Base-by-base conservation (phyloP, 2,113 vertebrate genomes). In the Formicarius rufipectus region DNA sequence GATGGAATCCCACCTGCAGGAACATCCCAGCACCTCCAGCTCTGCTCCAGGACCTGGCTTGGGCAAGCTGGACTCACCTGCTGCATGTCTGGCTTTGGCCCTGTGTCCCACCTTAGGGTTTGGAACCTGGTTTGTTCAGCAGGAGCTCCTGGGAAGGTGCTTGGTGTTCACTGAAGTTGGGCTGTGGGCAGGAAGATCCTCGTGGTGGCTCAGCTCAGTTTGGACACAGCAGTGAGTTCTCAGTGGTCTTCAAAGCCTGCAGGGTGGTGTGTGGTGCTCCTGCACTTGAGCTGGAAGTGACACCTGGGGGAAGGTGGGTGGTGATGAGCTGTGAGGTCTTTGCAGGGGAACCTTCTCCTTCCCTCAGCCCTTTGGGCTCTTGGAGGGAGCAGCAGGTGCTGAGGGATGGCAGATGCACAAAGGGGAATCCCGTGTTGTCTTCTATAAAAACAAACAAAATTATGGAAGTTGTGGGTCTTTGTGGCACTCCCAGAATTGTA, bases 21-120 rank as follows among this genome's bases (percentile, higher is more conserved):
- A 31, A 8, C 20, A 39, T 14, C 8, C 3, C 25, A 50, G 18
- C n/a, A 1, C 11, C 0, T 16, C 11, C 7, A 30, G 20, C 40
- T 49, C 35, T 27, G 25, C 42, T 33, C 25, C 6, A 31, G 69
- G 39, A 40, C 16, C n/a, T 2, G 2, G 4, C 27, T 40, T 67
- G 33, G 55, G 28, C n/a, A 23, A 63, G 83, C 68, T 12, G 14
- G 8, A 16, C 42, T 44, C 42, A 44, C n/a, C n/a, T n/a, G n/a
- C n/a, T n/a, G n/a, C n/a, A n/a, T n/a, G n/a, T n/a, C n/a, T n/a
- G n/a, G n/a, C n/a, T n/a, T n/a, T n/a, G n/a, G n/a, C n/a, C n/a
- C n/a, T n/a, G n/a, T n/a, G n/a, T n/a, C n/a, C n/a, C n/a, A n/a
- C n/a, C n/a, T n/a, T n/a, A n/a, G n/a, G n/a, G n/a, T n/a, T n/a